Conservation (phyloP, 2,888 invertebrate species). For the Keiferia lycopersicella region DNA sequence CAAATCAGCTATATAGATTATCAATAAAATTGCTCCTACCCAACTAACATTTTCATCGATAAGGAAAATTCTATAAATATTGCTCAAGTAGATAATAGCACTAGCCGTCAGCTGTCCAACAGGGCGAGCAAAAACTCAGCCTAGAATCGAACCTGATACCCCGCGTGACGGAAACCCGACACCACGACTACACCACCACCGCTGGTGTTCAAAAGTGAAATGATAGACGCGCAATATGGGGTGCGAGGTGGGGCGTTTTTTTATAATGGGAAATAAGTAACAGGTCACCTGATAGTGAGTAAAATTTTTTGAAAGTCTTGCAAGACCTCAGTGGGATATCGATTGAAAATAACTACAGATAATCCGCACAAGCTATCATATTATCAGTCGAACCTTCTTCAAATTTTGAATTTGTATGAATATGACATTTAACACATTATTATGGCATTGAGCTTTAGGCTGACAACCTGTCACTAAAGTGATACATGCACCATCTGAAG, state of each 20-base stretch:
- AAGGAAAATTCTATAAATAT: not conserved
- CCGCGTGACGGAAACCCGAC: conserved; percentile 46
- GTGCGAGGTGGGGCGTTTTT: not conserved
- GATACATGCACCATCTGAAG: too few species aligned
- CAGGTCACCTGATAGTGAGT: not conserved
- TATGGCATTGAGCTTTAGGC: too few species aligned
- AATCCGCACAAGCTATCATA: too few species aligned
- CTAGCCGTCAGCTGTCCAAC: conserved; percentile 54
- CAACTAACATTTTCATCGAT: not conserved
- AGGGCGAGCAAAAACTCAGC: conserved; percentile 46
- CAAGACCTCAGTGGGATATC: too few species aligned
- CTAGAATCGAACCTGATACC: conserved; percentile 63
- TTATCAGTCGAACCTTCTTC: too few species aligned
- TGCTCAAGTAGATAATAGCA: conserved; percentile 29
- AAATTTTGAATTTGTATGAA: too few species aligned
- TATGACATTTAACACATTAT: too few species aligned
- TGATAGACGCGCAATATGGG: conserved; percentile 7
- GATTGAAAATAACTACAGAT: too few species aligned
- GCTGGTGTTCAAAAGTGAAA: conserved; percentile 9
- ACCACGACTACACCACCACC: conserved; percentile 35
- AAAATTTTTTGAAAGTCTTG: not conserved
- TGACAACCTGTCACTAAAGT: too few species aligned
- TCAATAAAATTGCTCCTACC: too few species aligned
- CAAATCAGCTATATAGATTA: too few species aligned
- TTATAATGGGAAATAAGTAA: not conserved